These are phyloP conservation scores for Bombus huntii DNA, from an alignment of 1,140 invertebrate genomes.

Conservation along the genomic window DNA sequence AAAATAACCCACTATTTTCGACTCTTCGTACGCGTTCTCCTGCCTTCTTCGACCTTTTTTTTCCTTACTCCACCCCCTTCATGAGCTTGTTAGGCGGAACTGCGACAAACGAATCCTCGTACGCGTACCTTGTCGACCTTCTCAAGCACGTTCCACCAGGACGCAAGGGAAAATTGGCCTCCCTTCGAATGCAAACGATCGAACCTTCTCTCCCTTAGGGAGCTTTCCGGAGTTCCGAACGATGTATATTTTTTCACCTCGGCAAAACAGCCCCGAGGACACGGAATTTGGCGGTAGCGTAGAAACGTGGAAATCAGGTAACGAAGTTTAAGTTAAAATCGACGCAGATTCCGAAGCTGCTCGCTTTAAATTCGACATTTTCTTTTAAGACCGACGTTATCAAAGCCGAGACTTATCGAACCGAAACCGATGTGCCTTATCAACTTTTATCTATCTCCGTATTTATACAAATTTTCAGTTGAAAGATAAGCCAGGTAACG, in stretches of 20 bases:
- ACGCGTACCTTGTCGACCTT: background rate
- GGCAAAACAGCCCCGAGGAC: too few relatives aligned
- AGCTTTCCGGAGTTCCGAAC: too few relatives aligned
- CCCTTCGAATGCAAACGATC: background rate
- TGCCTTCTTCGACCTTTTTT: background rate
- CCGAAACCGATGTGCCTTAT: background rate
- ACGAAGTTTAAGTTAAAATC: too few relatives aligned
- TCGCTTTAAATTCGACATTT: too few relatives aligned
- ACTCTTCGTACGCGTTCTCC: background rate
- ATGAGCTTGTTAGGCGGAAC: slow-evolving; percentile 26
- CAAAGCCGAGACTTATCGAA: too few relatives aligned
- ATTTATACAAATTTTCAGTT: background rate
- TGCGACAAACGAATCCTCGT: background rate
- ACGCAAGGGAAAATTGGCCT: background rate
- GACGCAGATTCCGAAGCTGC: too few relatives aligned
- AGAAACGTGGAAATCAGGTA: too few relatives aligned
- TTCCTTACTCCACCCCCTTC: background rate
- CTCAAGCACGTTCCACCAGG: background rate
- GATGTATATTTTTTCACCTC: too few relatives aligned
- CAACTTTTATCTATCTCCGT: background rate
- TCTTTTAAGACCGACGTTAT: too few relatives aligned
- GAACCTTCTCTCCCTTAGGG: too few relatives aligned
- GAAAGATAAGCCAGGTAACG: background rate
- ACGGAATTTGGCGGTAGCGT: too few relatives aligned
- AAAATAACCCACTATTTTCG: slow-evolving; percentile 55